Evolutionary conservation across 1,140 invertebrate genomes (phyloP).

Genomic region (Leptinotarsa defecta): DNA sequence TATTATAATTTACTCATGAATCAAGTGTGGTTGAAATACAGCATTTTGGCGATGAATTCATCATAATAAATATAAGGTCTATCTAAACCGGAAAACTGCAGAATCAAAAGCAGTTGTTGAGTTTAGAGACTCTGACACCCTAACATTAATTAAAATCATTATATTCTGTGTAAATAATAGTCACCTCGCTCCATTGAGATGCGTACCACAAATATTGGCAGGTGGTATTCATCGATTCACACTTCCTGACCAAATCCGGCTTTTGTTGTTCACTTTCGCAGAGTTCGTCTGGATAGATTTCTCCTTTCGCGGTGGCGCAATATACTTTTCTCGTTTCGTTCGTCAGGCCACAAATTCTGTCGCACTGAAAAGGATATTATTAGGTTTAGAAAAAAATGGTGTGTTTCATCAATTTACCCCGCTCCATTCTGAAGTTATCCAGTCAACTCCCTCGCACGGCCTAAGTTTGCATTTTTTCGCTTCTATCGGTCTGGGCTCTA

Average conservation of each 20-base stretch:
- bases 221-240: constrained; percentile 61
- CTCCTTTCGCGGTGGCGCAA: constrained; percentile 75
- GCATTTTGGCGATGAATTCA: too few species aligned
- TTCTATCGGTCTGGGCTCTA: constrained; percentile 69
- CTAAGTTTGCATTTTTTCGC: constrained; percentile 74
- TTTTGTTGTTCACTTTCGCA: constrained; percentile 59
- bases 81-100: too few species aligned
- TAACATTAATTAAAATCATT: not conserved
- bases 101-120: too few species aligned
- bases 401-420: constrained; percentile 68
- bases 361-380: constrained; percentile 44
- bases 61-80: too few species aligned
- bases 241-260: constrained; percentile 66
- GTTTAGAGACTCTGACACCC: too few species aligned
- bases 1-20: too few species aligned
- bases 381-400: not conserved
- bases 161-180: not conserved
- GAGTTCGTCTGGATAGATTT: constrained; percentile 74
- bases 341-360: constrained; percentile 64
- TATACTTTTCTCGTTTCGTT: constrained; percentile 74
- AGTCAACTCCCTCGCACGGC: constrained; percentile 91
- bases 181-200: constrained; percentile 80
- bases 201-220: constrained; percentile 85
- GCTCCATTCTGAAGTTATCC: constrained; percentile 86
- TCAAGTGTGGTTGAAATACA: too few species aligned